Conservation (phyloP, 2,888 invertebrate genomes). For the Trichopria drosophilae region DNA sequence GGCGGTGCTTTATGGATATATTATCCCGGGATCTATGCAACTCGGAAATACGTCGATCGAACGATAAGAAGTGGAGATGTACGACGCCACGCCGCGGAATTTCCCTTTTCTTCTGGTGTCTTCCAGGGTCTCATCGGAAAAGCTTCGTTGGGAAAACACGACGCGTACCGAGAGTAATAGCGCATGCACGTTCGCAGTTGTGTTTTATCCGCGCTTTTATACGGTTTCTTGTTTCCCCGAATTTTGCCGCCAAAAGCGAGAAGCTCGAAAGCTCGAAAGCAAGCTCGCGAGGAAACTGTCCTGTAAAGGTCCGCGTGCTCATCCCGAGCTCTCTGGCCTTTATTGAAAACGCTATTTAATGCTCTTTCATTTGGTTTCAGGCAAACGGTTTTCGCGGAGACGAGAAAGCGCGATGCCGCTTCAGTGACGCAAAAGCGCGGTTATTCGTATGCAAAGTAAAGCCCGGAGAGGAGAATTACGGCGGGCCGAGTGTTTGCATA, state of each 20-base stretch:
- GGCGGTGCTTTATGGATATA: too few relatives aligned
- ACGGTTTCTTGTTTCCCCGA: constrained; percentile 18
- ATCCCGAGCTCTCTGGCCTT: not conserved
- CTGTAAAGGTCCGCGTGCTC: too few relatives aligned
- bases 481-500: not conserved
- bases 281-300: too few relatives aligned
- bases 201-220: constrained; percentile 17
- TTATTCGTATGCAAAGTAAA: constrained; percentile 39
- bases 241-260: too few relatives aligned
- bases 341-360: constrained; percentile 34
- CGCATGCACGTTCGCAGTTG: constrained; percentile 14
- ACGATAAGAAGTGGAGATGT: too few relatives aligned
- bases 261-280: too few relatives aligned
- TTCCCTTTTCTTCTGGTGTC: too few relatives aligned
- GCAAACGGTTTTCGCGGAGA: not conserved
- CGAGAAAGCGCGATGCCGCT: not conserved
- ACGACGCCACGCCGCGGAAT: too few relatives aligned
- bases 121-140: too few relatives aligned
- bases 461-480: constrained; percentile 5
- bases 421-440: constrained; percentile 16
- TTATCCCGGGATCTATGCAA: too few relatives aligned
- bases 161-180: constrained; percentile 22
- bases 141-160: constrained; percentile 14
- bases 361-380: constrained; percentile 36
- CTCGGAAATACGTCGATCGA: too few relatives aligned